Base-by-base conservation (phyloP, 2,888 invertebrate genomes). In the Troilus luridus region DNA sequence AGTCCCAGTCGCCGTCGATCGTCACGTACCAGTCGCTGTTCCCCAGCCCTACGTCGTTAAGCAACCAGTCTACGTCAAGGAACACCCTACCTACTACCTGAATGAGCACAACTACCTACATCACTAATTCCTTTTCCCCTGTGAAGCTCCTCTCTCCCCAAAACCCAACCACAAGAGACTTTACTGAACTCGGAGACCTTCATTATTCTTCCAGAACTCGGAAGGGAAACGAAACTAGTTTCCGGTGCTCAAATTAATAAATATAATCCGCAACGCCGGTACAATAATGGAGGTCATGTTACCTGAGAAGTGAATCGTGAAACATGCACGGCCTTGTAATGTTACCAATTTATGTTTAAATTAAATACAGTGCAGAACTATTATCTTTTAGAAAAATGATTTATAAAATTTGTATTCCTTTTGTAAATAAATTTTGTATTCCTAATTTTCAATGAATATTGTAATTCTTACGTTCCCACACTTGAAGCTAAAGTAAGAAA, bases 31-130 rank as follows among this genome's bases (percentile, higher is more conserved):
- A 91, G 95, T 95, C 56, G 77, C 88, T 10, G 91, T 91, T 11
- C 92, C 92, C 24, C 92, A 95, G 0, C 96, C 96, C 0, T 95
- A 96, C 11, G 94, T 95, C 90, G 95, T 96, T 0, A 95, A 95
- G 92, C 95, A 95, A 92, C 94, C 94, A n/a, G 93, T 94, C 56
- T 92, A 93, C 91, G 14, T 62, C 60, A 89, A n/a, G 27, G 89
- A 91, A 67, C 88, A 91, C 5, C 88, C 56, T n/a, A 17, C 64
- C 56, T 72, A 24, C 90, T 64, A 67, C 90, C 92, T 93, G 8
- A 94, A 94, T 77, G 93, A 93, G 67, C 93, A 93, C 81, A 93
- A 94, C 24, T 93, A 94, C 59, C 94, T 88, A 58, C 88, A 89
- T 58, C 58, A 90, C 89, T 62, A 90, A 62, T 21, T 88, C n/a